Evolutionary conservation across 2,797 vertebrate species (phyloP), one percentile per base, ranked within the genome.

Genomic region (Threskiornis aethiopicus): DNA sequence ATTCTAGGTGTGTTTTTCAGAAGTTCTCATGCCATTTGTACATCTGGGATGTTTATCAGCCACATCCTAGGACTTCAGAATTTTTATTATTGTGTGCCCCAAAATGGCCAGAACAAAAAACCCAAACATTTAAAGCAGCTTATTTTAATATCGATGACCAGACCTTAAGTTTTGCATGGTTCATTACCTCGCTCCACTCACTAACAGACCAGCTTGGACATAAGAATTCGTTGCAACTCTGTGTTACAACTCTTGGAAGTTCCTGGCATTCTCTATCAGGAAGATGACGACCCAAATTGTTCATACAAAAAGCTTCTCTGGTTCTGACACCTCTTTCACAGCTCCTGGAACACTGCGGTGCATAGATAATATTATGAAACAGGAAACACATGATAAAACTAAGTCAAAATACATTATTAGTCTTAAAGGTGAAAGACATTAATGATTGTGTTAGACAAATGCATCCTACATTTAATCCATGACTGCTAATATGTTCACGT

Each of bases 121-220:
- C 1, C 8, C 7, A 20, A 84, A 71, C 22, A 57, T 6, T 57
- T 58, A 62, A 55, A 46, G 57, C 29, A 80, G 24, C 4, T 66
- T 77, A 61, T 75, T 80, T 94, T 75, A 87, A 35, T 42, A 72
- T 10, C 0, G 0, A 39, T 49, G 47, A 82, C 10, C 7, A 90
- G 10, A 55, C 9, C 47, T 93, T 67, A 67, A 86, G 12, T 67
- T 94, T 90, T 86, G 16, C 11, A 26, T 16, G 22, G 64, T 82
- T 87, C 54, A 82, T 98, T 98, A 99, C 99, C 99, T 99, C 99
- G 4, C 99, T 99, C 99, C 99, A 99, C 91, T 99, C 99, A 95
- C 99, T 99, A 94, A 98, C 78, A 4, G 96, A 98, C 99, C 99
- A 99, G 61, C 97, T 97, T 12, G 99, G 99, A 96, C 99, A 99